These are phyloP conservation scores for Momotus momota DNA, from an alignment of 2,797 vertebrate genomes.

Conservation along the genomic window DNA sequence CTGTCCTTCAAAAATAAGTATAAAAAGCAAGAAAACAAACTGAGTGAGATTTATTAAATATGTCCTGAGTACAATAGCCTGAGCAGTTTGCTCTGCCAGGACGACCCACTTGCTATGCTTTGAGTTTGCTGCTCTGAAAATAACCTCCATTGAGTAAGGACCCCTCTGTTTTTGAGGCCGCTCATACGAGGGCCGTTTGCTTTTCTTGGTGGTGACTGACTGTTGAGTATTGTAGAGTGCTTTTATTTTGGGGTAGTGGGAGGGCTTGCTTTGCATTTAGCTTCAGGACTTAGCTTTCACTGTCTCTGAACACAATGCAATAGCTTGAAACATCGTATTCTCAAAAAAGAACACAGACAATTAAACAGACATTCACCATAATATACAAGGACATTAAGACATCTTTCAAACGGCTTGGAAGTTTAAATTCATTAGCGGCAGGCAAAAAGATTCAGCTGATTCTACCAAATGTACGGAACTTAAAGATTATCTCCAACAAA, in stretches of 20 bases:
- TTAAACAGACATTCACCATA: neutral
- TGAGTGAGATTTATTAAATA: neutral
- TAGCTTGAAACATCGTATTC: neutral
- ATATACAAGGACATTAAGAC: neutral
- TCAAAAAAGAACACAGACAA: neutral
- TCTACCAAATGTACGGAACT: neutral
- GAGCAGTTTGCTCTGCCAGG: neutral
- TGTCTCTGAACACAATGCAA: neutral
- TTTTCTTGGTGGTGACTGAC: neutral
- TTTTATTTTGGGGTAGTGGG: neutral
- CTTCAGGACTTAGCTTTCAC: neutral
- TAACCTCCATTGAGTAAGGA: neutral
- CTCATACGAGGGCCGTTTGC: neutral
- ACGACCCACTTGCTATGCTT: neutral
- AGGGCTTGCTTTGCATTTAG: neutral
- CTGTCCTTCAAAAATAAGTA: neutral
- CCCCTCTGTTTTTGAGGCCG: neutral
- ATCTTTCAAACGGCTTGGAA: neutral
- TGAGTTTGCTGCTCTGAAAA: neutral
- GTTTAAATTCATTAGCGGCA: neutral
- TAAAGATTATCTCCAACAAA: neutral
- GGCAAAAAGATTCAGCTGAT: neutral
- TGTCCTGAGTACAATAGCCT: neutral
- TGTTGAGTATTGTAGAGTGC: neutral
- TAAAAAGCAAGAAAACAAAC: neutral